Evolutionary conservation across 2,888 invertebrate species (phyloP).

Genomic region (Ophion ventricosus): DNA sequence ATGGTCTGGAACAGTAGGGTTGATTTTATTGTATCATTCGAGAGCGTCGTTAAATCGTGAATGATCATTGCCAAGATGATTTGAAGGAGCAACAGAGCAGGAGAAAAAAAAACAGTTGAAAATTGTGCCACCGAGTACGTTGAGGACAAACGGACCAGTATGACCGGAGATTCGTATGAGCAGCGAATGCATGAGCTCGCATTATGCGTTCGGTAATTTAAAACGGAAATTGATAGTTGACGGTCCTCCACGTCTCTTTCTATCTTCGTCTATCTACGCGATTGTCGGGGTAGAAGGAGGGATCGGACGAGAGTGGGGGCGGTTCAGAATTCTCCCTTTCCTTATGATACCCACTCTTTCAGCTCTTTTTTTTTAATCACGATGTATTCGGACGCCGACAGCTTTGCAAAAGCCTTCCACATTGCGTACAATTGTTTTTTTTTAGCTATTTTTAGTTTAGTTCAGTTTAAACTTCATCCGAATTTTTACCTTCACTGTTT

Average conservation of each 20-base stretch:
- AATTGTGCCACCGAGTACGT: background rate
- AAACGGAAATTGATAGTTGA: slow-evolving; percentile 81
- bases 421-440: no score
- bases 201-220: slow-evolving; percentile 78
- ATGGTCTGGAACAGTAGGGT: background rate
- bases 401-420: background rate
- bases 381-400: background rate
- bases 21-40: background rate
- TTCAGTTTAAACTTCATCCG: no score
- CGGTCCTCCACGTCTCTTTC: slow-evolving; percentile 64
- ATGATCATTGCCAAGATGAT: slow-evolving; percentile 27
- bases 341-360: background rate
- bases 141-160: slow-evolving; percentile 23
- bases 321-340: slow-evolving; percentile 7
- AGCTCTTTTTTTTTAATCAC: background rate
- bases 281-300: slow-evolving; percentile 47
- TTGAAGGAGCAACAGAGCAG: slow-evolving; percentile 39
- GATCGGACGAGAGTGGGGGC: background rate
- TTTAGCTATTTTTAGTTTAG: no score
- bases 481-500: no score
- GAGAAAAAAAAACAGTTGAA: slow-evolving; percentile 40
- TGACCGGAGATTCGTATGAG: slow-evolving; percentile 75
- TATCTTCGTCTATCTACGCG: slow-evolving; percentile 55
- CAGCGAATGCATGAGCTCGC: slow-evolving; percentile 70
- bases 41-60: slow-evolving; percentile 3